phyloP scores from a whole-genome alignment of 2,888 invertebrate genomes.

The Eupithecia centaureata region DNA sequence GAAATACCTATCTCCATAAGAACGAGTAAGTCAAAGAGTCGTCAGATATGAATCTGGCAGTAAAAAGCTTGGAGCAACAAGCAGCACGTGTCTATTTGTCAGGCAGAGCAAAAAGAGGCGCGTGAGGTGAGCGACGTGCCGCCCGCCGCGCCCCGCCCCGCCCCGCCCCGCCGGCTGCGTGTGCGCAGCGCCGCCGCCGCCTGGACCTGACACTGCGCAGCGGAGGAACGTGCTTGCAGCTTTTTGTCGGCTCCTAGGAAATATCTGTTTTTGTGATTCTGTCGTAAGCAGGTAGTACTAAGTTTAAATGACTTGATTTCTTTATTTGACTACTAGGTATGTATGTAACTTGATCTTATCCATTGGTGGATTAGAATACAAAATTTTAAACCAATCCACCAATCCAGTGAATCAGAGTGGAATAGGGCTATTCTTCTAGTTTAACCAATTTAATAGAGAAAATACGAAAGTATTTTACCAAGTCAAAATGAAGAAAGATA shows the following conservation, averaged over 20 bases:
- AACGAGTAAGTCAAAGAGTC: background rate
- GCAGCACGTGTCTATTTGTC: constrained; percentile 26
- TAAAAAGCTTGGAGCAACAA: background rate
- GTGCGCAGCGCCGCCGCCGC: background rate
- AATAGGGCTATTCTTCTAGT: no score
- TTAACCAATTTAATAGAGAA: no score
- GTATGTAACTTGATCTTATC: no score
- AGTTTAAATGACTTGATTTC: background rate
- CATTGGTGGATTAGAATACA: no score
- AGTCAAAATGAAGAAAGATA: no score
- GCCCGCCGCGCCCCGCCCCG: no score
- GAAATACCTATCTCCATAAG: background rate
- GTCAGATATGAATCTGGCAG: background rate
- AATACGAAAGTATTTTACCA: no score
- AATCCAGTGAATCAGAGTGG: no score
- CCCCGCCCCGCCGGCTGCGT: background rate
- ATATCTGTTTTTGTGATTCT: background rate
- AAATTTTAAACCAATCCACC: no score
- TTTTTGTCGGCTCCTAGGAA: background rate
- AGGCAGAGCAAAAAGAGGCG: constrained; percentile 17
- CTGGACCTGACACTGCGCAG: background rate
- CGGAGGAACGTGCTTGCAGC: background rate
- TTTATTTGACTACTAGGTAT: background rate
- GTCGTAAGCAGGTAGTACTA: background rate
- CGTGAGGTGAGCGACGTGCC: constrained; percentile 27